These are phyloP conservation scores for Parasteatoda lunata DNA, from an alignment of 2,888 invertebrate species.

Conservation along the genomic window DNA sequence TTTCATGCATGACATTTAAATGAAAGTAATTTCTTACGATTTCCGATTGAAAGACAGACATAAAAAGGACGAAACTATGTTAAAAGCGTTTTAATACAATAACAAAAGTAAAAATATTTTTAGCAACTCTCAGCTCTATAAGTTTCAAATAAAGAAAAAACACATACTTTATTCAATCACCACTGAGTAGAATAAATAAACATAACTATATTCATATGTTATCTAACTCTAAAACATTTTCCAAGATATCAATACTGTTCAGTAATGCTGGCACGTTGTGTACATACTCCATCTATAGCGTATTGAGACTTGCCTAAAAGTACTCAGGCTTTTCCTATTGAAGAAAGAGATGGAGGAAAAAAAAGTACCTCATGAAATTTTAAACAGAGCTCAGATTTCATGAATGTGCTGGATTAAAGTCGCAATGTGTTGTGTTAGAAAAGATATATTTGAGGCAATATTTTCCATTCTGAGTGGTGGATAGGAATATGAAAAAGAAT, in stretches of 20 bases:
- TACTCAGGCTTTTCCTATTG: not conserved
- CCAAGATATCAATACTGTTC: constrained; percentile 18
- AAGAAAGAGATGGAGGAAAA: constrained; percentile 5
- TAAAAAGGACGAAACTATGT: no score
- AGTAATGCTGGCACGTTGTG: constrained; percentile 49
- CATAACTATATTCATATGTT: not conserved
- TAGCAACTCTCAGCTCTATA: no score
- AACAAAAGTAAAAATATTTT: no score
- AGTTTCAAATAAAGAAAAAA: no score
- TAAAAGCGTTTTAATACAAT: no score
- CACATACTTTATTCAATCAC: no score
- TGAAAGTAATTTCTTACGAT: no score
- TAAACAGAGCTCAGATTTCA: constrained; percentile 53
- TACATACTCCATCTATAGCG: constrained; percentile 27
- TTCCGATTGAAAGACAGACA: no score
- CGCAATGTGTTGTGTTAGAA: constrained; percentile 34
- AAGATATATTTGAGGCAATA: not conserved
- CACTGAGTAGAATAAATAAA: no score
- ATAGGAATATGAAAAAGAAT: constrained; percentile 30
- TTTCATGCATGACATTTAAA: no score
- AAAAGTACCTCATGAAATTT: constrained; percentile 50
- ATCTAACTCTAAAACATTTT: not conserved
- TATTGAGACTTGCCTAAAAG: constrained; percentile 15
- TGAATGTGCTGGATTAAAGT: constrained; percentile 45
- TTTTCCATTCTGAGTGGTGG: constrained; percentile 19